Conservation (phyloP, 2,797 vertebrate genomes). For the Antrozous pallidus region DNA sequence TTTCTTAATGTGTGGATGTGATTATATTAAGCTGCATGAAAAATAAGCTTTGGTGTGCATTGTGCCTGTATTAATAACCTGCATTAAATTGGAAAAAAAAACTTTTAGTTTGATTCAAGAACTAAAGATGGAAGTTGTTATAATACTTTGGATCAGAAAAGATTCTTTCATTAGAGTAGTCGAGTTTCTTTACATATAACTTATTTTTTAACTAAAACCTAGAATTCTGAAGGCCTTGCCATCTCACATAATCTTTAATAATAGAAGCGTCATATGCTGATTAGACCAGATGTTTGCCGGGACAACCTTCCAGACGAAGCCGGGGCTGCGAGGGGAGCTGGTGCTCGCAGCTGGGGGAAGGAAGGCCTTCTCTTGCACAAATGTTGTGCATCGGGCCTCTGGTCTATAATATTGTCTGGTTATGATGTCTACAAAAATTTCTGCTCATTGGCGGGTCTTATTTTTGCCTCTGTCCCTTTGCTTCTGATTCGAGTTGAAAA, state of each 20-base stretch:
- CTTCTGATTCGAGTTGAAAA: neutral
- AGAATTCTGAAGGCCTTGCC: neutral
- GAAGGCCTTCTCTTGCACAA: no score
- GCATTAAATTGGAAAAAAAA: slow-evolving; percentile 15
- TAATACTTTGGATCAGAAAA: neutral
- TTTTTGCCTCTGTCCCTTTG: slow-evolving; percentile 21
- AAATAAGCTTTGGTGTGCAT: neutral
- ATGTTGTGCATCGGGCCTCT: no score
- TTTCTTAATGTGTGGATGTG: neutral
- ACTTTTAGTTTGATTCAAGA: neutral
- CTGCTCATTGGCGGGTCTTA: neutral
- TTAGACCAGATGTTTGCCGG: no score
- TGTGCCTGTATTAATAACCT: neutral
- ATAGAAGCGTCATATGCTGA: no score
- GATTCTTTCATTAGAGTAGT: slow-evolving; percentile 1
- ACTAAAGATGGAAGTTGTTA: neutral
- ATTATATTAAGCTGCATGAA: neutral
- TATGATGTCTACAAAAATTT: neutral
- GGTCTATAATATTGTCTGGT: neutral
- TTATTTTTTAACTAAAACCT: slow-evolving; percentile 18
- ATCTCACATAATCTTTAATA: neutral
- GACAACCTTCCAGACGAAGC: no score
- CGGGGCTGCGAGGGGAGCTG: no score
- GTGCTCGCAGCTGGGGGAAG: no score
- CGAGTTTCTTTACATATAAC: neutral